Evolutionary conservation across 2,888 invertebrate genomes (phyloP).

Genomic region (Lepidochitona cinerea): DNA sequence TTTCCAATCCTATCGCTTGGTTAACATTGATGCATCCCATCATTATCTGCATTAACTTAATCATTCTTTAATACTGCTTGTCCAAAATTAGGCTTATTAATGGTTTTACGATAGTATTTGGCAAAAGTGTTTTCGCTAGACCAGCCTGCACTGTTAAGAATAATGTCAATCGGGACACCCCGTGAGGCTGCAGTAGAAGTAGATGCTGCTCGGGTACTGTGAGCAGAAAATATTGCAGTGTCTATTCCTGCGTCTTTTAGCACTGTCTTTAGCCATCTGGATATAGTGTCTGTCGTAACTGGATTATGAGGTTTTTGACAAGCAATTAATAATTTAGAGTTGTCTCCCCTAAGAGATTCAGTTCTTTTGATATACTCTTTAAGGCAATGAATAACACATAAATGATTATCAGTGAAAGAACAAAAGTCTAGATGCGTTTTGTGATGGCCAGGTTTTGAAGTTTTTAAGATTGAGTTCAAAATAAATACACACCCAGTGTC

Average conservation of each 20-base stretch:
- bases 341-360: not conserved
- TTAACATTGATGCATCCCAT: no score
- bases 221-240: slow-evolving; percentile 1
- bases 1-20: no score
- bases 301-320: not conserved
- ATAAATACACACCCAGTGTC: not conserved
- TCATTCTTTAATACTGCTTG: no score
- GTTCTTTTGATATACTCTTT: not conserved
- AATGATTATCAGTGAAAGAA: not conserved
- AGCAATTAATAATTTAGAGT: not conserved
- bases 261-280: slow-evolving; percentile 3
- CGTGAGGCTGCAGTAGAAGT: slow-evolving; percentile 12
- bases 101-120: slow-evolving; percentile 14
- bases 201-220: slow-evolving; percentile 18
- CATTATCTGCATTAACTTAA: no score
- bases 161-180: slow-evolving; percentile 11
- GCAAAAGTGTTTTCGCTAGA: slow-evolving; percentile 11
- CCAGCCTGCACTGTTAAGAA: slow-evolving; percentile 24
- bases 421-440: not conserved
- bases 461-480: not conserved
- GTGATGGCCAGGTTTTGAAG: not conserved
- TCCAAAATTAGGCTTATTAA: no score
- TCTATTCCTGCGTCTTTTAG: not conserved
- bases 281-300: slow-evolving; percentile 3
- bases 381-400: not conserved